Evolutionary conservation across 2,113 vertebrate species (phyloP).

Genomic region (Bolborhynchus lineola): DNA sequence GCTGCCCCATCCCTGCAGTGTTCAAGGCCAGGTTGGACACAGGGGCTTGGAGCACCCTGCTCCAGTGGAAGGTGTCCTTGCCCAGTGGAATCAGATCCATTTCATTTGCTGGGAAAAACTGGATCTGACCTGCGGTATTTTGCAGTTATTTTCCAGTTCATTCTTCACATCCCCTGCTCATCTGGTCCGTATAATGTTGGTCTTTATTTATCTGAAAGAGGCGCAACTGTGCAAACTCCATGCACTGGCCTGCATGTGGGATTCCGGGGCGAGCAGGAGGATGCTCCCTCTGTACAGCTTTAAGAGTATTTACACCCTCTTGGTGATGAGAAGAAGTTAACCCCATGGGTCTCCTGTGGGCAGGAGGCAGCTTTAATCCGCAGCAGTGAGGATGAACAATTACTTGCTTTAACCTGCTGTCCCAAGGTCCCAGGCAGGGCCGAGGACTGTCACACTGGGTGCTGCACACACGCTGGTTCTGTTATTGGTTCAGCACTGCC

Average conservation of each 20-base stretch:
- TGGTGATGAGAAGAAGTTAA: not conserved
- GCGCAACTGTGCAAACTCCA: not conserved
- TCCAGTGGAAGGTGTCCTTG: not conserved
- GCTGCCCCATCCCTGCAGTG: not conserved
- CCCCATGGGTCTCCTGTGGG: accelerated
- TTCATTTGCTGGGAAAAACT: constrained; percentile 56
- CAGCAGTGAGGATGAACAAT: not conserved
- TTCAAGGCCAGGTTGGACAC: not conserved
- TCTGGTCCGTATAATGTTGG: not conserved
- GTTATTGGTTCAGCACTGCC: not conserved
- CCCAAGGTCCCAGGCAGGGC: accelerated
- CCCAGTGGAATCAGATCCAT: not conserved
- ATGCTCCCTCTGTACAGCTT: not conserved
- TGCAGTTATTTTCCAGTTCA: constrained; percentile 59
- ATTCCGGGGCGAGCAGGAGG: accelerated
- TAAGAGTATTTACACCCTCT: not conserved
- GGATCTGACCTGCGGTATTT: constrained; percentile 66
- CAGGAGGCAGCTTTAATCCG: not conserved
- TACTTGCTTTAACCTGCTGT: not conserved
- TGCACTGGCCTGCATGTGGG: accelerated
- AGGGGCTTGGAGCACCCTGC: not conserved
- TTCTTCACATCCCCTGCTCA: not conserved
- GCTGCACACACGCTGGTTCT: not conserved
- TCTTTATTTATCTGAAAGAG: constrained; percentile 17
- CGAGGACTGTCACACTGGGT: not conserved